Evolutionary conservation across 2,888 invertebrate genomes (phyloP), one percentile per base, ranked within the genome.

Genomic region (Lepidochrysops patricia): DNA sequence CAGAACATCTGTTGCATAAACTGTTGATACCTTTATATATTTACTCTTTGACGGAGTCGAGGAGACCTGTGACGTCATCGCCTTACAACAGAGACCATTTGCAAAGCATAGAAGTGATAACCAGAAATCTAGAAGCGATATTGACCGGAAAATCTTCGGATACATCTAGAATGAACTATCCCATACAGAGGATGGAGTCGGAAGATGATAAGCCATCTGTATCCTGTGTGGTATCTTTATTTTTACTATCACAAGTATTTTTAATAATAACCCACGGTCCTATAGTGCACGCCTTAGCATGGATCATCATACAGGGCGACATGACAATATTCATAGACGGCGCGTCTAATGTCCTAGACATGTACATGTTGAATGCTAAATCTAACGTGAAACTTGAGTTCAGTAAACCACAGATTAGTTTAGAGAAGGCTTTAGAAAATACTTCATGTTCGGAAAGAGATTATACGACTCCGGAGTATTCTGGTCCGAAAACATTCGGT

Each of bases 211-310:
- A 93, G 79, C 93, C 93, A 2, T 93, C 95, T 64, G 95, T 97
- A 0, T 97, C 97, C 62, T 95, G 96, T 63, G 96, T 98, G 7
- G 97, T 98, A 3, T 93, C 98, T 0, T 86, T 98, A 63, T 98
- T 97, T 87, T 88, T 98, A 61, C 85, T 98, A 63, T 97, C 98
- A 1, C 96, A 98, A 92, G 97, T 99, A 54, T 98, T 98, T 87
- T 90, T 98, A 61, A 98, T 98, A 66, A 93, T 98, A 65, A 95
- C 96, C 2, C 97, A 98, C 78, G 93, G 94, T 1, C 97, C 98
- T 0, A 91, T 99, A 68, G 97, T 98, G 3, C 95, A 96, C 71
- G 94, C 96, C 4, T 82, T 99, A 66, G 97, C 98, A 43, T 94
- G 97, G 91, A 96, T 97, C 61, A 94, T 98, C 73, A 84, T 98